Evolutionary conservation across 2,888 invertebrate species (phyloP).

Genomic region (Pammene fasciana): DNA sequence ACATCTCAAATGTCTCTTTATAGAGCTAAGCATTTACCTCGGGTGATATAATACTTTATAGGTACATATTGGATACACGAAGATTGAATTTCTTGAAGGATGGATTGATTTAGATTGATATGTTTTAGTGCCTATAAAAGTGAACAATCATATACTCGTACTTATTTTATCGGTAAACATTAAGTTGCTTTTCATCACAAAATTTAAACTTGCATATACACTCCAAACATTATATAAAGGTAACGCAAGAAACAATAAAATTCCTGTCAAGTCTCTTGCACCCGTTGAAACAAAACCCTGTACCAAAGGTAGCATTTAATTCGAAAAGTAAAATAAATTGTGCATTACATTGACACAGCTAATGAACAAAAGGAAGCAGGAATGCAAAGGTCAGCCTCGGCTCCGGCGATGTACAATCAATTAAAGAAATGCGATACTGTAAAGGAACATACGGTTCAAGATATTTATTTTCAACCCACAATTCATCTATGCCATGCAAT

Average conservation of each 20-base stretch:
- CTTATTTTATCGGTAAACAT: neutral
- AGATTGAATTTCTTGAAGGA: conserved; percentile 42
- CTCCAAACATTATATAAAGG: too few species aligned
- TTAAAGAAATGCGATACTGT: conserved; percentile 56
- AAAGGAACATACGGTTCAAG: conserved; percentile 38
- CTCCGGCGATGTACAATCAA: conserved; percentile 52
- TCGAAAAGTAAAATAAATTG: conserved; percentile 56
- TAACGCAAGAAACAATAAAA: conserved; percentile 10
- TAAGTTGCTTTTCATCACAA: neutral
- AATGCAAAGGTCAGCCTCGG: conserved; percentile 59
- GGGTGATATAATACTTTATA: conserved; percentile 42
- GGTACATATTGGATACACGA: conserved; percentile 37
- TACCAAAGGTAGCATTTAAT: conserved; percentile 41
- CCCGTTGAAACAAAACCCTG: conserved; percentile 28
- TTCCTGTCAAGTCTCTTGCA: conserved; percentile 12
- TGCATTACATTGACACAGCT: conserved; percentile 61
- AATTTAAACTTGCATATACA: too few species aligned
- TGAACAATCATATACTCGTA: neutral
- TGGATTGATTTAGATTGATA: conserved; percentile 38
- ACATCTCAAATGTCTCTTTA: conserved; percentile 47
- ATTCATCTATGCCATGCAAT: conserved; percentile 39
- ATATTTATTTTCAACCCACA: conserved; percentile 39
- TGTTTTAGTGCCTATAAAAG: conserved; percentile 17
- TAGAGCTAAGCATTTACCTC: conserved; percentile 47
- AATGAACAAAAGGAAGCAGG: conserved; percentile 60